Conservation (phyloP, 2,113 vertebrate genomes). For the Enhydra lutris region DNA sequence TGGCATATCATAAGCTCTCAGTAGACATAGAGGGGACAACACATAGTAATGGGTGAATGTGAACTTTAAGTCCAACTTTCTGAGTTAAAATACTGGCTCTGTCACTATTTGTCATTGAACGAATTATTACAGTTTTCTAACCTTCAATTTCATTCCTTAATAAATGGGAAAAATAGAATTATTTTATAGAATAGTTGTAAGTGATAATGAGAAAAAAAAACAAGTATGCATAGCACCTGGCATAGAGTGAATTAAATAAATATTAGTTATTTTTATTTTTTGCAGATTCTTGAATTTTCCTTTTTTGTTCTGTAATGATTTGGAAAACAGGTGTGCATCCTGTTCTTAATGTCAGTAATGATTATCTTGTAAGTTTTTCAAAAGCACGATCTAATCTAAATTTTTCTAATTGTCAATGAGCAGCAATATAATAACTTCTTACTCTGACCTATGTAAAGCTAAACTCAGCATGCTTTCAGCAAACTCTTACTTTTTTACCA, state of each 20-base stretch:
- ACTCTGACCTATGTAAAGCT: not conserved
- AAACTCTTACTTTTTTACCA: not conserved
- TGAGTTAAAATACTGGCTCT: not conserved
- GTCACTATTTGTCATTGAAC: not conserved
- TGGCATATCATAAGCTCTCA: not conserved
- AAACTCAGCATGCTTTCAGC: not conserved
- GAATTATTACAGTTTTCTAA: not conserved
- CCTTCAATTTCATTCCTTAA: not conserved
- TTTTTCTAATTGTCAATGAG: constrained; percentile 13
- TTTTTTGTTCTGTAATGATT: constrained; percentile 35
- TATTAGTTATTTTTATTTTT: constrained; percentile 44
- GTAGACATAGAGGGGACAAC: not conserved
- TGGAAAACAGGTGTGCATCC: constrained; percentile 12
- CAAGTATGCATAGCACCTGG: not conserved
- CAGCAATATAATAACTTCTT: not conserved
- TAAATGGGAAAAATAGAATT: not conserved
- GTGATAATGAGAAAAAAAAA: not conserved
- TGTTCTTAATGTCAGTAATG: constrained; percentile 20
- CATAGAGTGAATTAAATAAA: not conserved
- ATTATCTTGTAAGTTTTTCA: not conserved
- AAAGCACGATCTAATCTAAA: not conserved
- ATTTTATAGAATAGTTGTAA: not conserved
- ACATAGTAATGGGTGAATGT: too few relatives aligned
- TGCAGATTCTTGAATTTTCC: not conserved
- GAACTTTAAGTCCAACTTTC: not conserved